phyloP scores from a whole-genome alignment of 2,888 invertebrate species.

The Watsonalla cultraria region DNA sequence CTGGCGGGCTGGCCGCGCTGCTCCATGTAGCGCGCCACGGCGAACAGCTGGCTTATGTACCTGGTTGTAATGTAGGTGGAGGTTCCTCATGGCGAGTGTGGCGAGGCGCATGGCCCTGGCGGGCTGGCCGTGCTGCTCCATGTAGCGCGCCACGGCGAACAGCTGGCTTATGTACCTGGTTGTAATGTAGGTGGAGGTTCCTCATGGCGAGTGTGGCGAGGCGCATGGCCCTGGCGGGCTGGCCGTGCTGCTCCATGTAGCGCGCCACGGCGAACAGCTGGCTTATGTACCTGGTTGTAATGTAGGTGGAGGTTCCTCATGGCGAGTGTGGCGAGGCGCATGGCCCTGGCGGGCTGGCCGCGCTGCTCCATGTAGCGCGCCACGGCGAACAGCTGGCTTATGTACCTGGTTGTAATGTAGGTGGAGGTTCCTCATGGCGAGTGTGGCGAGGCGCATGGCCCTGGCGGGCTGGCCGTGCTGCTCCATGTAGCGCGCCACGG shows the following conservation, averaged over 20 bases:
- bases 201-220: constrained; percentile 87
- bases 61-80: no score
- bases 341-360: constrained; percentile 85
- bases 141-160: constrained; percentile 86
- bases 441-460: not conserved
- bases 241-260: constrained; percentile 82
- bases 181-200: constrained; percentile 81
- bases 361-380: constrained; percentile 89
- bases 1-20: no score
- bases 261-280: constrained; percentile 45
- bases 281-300: constrained; percentile 82
- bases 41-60: no score
- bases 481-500: no score
- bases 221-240: constrained; percentile 85
- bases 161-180: constrained; percentile 78
- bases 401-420: constrained; percentile 26
- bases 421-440: not conserved
- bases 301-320: constrained; percentile 87
- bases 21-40: not conserved
- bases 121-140: constrained; percentile 87
- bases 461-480: no score
- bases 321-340: constrained; percentile 85
- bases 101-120: constrained; percentile 70
- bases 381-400: constrained; percentile 86
- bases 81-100: constrained; percentile 54